Conservation (phyloP, 2,113 vertebrate species). For the Hucho hucho region DNA sequence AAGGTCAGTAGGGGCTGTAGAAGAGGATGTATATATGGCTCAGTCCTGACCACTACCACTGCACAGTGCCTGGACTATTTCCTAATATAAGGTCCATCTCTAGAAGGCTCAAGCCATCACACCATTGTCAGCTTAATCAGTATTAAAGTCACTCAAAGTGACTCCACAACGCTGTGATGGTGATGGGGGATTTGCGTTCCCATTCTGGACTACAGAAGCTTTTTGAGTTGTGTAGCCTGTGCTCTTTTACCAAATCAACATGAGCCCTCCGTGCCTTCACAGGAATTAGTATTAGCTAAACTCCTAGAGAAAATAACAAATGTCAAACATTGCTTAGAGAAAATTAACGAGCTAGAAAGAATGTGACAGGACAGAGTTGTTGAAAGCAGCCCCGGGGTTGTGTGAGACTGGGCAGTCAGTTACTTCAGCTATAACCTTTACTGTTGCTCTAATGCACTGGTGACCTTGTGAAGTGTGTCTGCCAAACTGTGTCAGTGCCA, state of each 20-base stretch:
- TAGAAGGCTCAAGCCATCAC: conserved; percentile 44
- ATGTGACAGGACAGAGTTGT: conserved; percentile 48
- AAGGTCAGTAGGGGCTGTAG: conserved; percentile 47
- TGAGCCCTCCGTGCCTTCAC: conserved; percentile 39
- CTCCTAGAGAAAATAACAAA: conserved; percentile 51
- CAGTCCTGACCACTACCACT: conserved; percentile 40
- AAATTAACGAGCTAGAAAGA: conserved; percentile 29
- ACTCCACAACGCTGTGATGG: conserved; percentile 39
- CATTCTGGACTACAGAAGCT: conserved; percentile 44
- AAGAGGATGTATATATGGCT: conserved; percentile 34
- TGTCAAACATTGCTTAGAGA: conserved; percentile 46
- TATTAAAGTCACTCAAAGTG: conserved; percentile 58
- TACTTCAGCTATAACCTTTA: conserved; percentile 52
- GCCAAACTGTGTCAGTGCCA: conserved; percentile 46
- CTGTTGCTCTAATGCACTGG: conserved; percentile 45
- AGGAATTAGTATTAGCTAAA: conserved; percentile 51
- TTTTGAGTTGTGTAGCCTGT: conserved; percentile 42
- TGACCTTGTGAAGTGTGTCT: conserved; percentile 60
- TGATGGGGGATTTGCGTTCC: conserved; percentile 50
- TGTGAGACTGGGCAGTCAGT: conserved; percentile 42
- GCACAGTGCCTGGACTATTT: conserved; percentile 30
- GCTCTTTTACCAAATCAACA: conserved; percentile 53
- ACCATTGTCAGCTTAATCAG: conserved; percentile 61
- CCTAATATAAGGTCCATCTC: conserved; percentile 28
- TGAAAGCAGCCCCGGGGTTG: conserved; percentile 53